A percentile compares a stretch with the other conserved stretches of the same genome.
These are phyloP conservation scores for Drosophila cardini DNA, from an alignment of 1,140 invertebrate species.

Conservation along the genomic window DNA sequence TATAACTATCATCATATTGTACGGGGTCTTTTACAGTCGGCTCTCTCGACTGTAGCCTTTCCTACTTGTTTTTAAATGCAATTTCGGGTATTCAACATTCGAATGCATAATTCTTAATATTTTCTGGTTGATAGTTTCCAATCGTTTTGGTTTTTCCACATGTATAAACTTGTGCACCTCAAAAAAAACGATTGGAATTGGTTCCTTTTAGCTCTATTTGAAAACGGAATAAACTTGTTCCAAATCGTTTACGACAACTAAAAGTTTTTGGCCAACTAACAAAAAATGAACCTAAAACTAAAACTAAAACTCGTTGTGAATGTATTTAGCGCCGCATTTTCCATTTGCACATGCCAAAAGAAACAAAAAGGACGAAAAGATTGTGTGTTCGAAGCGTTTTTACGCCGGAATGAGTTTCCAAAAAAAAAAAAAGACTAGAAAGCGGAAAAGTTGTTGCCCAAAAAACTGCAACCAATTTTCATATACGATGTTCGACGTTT, in stretches of 20 bases:
- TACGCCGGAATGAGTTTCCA: constrained; percentile 16
- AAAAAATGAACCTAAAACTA: background rate
- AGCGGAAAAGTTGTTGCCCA: constrained; percentile 5
- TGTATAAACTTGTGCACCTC: background rate
- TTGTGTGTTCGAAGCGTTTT: constrained; percentile 23
- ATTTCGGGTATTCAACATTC: too few relatives aligned
- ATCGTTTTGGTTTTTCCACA: too few relatives aligned
- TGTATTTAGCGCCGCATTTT: constrained; percentile 32
- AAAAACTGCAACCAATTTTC: constrained; percentile 49
- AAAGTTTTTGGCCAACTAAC: constrained; percentile 26
- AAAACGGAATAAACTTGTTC: constrained; percentile 31
- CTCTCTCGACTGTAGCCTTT: too few relatives aligned
- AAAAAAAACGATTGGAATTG: constrained; percentile 11
- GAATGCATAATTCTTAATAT: background rate
- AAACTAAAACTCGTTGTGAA: constrained; percentile 19
- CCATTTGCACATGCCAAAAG: constrained; percentile 22
- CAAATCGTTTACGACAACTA: constrained; percentile 43
- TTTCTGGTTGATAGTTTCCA: background rate
- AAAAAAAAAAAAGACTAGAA: constrained; percentile 19
- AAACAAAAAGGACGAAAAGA: background rate
- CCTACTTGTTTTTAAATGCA: too few relatives aligned
- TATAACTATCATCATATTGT: too few relatives aligned
- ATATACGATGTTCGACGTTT: constrained; percentile 41
- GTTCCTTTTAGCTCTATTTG: constrained; percentile 10
- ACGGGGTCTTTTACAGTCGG: too few relatives aligned